Conservation (phyloP, 2,797 vertebrate genomes). For the Clarias platycephalus region DNA sequence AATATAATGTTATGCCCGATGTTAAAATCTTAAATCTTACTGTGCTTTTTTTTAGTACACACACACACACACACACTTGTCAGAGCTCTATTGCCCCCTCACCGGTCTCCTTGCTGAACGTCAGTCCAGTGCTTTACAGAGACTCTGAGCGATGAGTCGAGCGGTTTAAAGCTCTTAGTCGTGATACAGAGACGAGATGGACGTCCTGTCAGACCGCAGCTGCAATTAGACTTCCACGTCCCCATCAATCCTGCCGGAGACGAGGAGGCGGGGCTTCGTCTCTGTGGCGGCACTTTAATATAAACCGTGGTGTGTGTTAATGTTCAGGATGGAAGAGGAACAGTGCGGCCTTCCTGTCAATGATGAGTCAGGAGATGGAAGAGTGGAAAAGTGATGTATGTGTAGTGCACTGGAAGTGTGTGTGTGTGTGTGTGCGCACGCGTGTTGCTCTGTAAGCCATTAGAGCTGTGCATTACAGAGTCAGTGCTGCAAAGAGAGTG, state of each 20-base stretch:
- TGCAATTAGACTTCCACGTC: not conserved
- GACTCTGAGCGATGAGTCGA: not conserved
- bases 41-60: not conserved
- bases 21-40: no score
- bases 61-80: no score
- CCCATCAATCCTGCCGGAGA: not conserved
- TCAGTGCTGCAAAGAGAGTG: not conserved
- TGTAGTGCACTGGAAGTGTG: not conserved
- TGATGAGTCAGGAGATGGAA: constrained; percentile 8
- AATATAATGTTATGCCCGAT: no score
- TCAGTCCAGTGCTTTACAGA: not conserved
- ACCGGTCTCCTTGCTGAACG: not conserved
- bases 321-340: not conserved
- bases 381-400: not conserved
- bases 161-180: constrained; percentile 1
- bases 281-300: not conserved
- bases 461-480: not conserved
- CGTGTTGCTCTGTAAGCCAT: not conserved
- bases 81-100: not conserved
- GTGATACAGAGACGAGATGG: not conserved
- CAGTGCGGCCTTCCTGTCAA: not conserved
- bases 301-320: not conserved
- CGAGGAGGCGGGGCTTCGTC: not conserved
- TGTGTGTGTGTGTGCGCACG: not conserved
- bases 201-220: not conserved